Percentiles rank a stretch among this genome's conserved stretches.
Evolutionary conservation across 2,797 vertebrate species (phyloP).

Genomic region (Artibeus lituratus): DNA sequence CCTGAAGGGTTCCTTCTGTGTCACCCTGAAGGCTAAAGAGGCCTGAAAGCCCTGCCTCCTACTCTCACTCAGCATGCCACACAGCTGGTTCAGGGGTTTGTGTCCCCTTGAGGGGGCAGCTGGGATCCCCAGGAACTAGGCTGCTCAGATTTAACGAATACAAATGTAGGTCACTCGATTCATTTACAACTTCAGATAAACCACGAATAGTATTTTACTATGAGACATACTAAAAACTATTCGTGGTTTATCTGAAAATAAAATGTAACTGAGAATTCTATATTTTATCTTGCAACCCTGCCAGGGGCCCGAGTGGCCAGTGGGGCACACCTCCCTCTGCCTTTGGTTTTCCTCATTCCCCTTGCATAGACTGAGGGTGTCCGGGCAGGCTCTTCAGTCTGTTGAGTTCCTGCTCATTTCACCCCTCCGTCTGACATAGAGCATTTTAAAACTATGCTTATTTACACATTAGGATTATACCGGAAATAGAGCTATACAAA

Average conservation of each 20-base stretch:
- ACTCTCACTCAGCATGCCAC: background rate
- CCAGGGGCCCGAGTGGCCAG: background rate
- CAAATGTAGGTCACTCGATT: background rate
- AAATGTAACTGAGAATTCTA: background rate
- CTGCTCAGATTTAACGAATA: background rate
- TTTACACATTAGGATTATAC: background rate
- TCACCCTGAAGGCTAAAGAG: background rate
- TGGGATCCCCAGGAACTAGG: background rate
- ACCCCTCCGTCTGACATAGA: background rate
- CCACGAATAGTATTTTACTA: background rate
- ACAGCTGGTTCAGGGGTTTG: background rate
- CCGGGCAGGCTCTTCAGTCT: background rate
- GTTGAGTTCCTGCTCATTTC: background rate
- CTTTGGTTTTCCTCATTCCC: background rate
- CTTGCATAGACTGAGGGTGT: background rate
- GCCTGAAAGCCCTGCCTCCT: background rate
- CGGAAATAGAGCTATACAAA: background rate
- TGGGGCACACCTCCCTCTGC: background rate
- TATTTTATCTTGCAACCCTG: background rate
- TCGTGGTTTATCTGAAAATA: background rate
- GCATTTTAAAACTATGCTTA: background rate
- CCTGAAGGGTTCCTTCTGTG: background rate
- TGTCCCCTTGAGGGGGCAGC: background rate
- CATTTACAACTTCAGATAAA: background rate
- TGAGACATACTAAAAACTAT: background rate